phyloP scores from a whole-genome alignment of 2,888 invertebrate species.

The Serrognathus titanus region DNA sequence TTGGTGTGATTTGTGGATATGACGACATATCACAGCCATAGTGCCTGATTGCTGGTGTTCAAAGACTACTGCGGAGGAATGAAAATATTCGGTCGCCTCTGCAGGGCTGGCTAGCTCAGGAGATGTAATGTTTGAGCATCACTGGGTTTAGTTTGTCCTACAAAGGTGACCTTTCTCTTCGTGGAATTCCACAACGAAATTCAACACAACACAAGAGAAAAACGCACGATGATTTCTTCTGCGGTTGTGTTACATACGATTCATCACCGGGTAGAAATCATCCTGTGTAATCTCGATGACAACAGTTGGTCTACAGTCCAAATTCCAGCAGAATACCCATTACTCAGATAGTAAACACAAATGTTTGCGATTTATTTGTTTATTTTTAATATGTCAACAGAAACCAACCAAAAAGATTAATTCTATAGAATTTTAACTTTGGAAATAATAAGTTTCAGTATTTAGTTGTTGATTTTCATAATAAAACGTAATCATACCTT shows the following conservation, averaged over 20 bases:
- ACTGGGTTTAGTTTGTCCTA: slow-evolving; percentile 39
- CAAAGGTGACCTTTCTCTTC: not conserved
- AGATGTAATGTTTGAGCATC: slow-evolving; percentile 25
- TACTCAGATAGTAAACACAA: too few relatives aligned
- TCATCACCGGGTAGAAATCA: slow-evolving; percentile 42
- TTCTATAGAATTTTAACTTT: too few relatives aligned
- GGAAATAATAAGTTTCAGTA: too few relatives aligned
- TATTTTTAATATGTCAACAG: too few relatives aligned
- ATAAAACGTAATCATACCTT: slow-evolving; percentile 60
- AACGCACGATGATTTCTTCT: slow-evolving; percentile 31
- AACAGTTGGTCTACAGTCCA: not conserved
- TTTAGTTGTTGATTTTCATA: not conserved
- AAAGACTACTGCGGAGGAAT: not conserved
- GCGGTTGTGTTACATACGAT: slow-evolving; percentile 24
- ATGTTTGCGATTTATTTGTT: not conserved
- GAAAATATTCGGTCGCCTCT: not conserved
- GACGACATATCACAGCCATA: slow-evolving; percentile 46
- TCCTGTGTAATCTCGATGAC: slow-evolving; percentile 22
- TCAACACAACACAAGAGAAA: slow-evolving; percentile 5
- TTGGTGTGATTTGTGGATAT: slow-evolving; percentile 43
- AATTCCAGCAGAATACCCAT: not conserved
- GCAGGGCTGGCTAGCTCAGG: not conserved
- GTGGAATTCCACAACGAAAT: slow-evolving; percentile 1
- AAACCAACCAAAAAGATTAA: too few relatives aligned
- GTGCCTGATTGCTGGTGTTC: slow-evolving; percentile 34